These are phyloP conservation scores for Aphis gossypii DNA, from an alignment of 1,140 invertebrate species.

Conservation along the genomic window DNA sequence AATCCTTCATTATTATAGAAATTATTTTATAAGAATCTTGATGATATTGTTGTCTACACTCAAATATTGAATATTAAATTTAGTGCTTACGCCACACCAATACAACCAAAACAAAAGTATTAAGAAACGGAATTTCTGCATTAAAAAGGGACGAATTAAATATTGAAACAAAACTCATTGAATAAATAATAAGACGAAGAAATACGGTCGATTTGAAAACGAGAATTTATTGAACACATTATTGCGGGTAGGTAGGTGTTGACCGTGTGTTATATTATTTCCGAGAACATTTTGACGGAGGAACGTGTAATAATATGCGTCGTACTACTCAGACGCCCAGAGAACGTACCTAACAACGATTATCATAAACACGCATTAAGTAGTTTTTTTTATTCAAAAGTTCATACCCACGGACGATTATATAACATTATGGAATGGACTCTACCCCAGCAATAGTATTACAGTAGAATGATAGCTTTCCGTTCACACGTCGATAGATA, in stretches of 20 bases:
- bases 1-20: not conserved
- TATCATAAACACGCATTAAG: conserved; percentile 2
- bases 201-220: not conserved
- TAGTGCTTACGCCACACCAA: not conserved
- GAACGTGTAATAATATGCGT: not conserved
- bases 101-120: not conserved
- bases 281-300: not conserved
- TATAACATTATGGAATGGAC: not conserved
- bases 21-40: not conserved
- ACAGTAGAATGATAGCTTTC: not conserved
- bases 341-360: not conserved
- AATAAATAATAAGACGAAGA: not conserved
- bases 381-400: not conserved
- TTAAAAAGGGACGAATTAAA: not conserved
- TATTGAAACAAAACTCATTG: not conserved
- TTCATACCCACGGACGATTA: not conserved
- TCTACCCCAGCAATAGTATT: not conserved
- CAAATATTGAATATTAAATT: not conserved
- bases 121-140: not conserved
- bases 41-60: not conserved
- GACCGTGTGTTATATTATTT: not conserved
- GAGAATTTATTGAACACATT: not conserved
- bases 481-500: not conserved
- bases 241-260: not conserved
- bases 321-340: not conserved